Conservation (phyloP, 2,797 vertebrate species). For the Brachyalestes nurse region DNA sequence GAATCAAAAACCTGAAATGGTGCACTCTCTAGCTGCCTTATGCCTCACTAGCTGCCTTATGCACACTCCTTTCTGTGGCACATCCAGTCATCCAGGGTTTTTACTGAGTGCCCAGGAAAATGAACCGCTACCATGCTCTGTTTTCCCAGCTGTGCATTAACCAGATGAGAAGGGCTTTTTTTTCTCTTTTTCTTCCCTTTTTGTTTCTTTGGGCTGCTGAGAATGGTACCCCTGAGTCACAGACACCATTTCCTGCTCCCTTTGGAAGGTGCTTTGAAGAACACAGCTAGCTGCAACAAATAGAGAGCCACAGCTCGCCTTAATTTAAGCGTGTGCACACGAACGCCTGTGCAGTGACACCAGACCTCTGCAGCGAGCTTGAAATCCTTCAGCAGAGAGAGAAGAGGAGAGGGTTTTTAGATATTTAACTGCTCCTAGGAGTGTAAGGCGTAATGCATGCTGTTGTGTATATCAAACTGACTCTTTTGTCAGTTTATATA, state of each 20-base stretch:
- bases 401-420: slow-evolving; percentile 23
- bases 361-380: slow-evolving; percentile 1
- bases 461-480: background rate
- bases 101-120: slow-evolving; percentile 42
- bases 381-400: slow-evolving; percentile 19
- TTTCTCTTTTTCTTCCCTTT: background rate
- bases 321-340: slow-evolving; percentile 42
- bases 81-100: slow-evolving; percentile 37
- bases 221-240: slow-evolving; percentile 70
- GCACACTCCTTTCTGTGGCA: slow-evolving; percentile 32
- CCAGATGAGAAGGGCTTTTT: slow-evolving; percentile 66
- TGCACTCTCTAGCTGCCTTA: background rate
- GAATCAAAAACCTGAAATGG: background rate
- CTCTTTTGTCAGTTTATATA: background rate
- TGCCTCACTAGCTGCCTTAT: slow-evolving; percentile 9
- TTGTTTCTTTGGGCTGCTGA: slow-evolving; percentile 72
- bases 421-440: background rate
- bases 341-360: slow-evolving; percentile 21
- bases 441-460: background rate
- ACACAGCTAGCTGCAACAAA: slow-evolving; percentile 68
- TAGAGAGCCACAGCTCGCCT: slow-evolving; percentile 55
- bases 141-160: slow-evolving; percentile 76
- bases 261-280: slow-evolving; percentile 77
- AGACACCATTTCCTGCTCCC: slow-evolving; percentile 74
- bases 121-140: slow-evolving; percentile 63